phyloP scores from a whole-genome alignment of 2,797 vertebrate genomes.

The Acanthis flammea region DNA sequence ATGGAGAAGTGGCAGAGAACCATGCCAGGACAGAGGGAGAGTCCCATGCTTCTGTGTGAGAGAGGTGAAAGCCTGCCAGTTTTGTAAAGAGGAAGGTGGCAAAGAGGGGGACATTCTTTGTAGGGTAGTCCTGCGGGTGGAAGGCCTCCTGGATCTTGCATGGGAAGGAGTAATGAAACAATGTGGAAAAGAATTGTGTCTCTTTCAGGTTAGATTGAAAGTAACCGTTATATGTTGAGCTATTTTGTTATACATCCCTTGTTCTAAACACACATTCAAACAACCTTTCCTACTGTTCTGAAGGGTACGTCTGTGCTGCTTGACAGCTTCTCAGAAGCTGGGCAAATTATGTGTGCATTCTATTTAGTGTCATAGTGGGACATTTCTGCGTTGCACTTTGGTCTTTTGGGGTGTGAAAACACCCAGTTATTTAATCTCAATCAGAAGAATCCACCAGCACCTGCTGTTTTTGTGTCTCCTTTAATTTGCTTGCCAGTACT shows the following conservation, averaged over 20 bases:
- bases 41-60: rapidly evolving
- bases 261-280: neutral
- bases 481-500: neutral
- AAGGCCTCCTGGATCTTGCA: no score
- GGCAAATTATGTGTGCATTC: neutral
- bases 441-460: neutral
- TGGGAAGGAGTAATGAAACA: neutral
- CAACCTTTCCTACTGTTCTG: neutral
- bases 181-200: neutral
- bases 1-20: neutral
- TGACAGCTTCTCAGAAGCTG: neutral
- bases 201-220: neutral
- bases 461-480: neutral
- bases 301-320: neutral
- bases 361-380: neutral
- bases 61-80: neutral
- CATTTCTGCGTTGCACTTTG: neutral
- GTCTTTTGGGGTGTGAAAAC: neutral
- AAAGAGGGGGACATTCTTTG: neutral
- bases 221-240: neutral
- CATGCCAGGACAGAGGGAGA: neutral
- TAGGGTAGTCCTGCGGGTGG: neutral
- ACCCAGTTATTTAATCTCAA: neutral
- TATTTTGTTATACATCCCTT: neutral
- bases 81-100: neutral